These are phyloP conservation scores for Dallia pectoralis DNA, from an alignment of 2,797 vertebrate genomes.

Conservation along the genomic window DNA sequence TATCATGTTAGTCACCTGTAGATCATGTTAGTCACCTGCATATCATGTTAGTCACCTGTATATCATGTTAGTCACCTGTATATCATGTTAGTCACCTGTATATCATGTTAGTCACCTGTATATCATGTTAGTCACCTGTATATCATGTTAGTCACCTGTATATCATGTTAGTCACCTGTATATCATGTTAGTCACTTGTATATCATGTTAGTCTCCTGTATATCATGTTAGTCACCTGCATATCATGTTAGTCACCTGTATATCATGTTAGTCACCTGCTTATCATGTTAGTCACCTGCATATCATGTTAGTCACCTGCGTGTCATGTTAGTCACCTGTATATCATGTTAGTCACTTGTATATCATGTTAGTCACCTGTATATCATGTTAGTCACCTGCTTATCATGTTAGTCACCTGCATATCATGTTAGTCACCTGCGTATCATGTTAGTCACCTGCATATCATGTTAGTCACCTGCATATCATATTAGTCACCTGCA, in stretches of 20 bases:
- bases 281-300: conserved; percentile 29
- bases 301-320: conserved; percentile 29
- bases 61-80: conserved; percentile 29
- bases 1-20: conserved; percentile 40
- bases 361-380: conserved; percentile 29
- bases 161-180: conserved; percentile 29
- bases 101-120: conserved; percentile 29
- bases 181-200: conserved; percentile 29
- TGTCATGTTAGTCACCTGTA: conserved; percentile 29
- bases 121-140: conserved; percentile 29
- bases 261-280: conserved; percentile 29
- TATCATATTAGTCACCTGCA: conserved; percentile 29
- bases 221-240: conserved; percentile 29
- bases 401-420: conserved; percentile 29
- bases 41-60: conserved; percentile 29
- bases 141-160: conserved; percentile 29
- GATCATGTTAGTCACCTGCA: no score
- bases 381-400: conserved; percentile 29
- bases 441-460: conserved; percentile 29
- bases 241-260: conserved; percentile 29
- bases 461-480: conserved; percentile 29
- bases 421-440: conserved; percentile 29
- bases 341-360: conserved; percentile 29
- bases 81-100: conserved; percentile 29
- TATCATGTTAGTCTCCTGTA: conserved; percentile 32